Base-by-base conservation (phyloP, 2,888 invertebrate genomes). In the Harpalus rubripes region DNA sequence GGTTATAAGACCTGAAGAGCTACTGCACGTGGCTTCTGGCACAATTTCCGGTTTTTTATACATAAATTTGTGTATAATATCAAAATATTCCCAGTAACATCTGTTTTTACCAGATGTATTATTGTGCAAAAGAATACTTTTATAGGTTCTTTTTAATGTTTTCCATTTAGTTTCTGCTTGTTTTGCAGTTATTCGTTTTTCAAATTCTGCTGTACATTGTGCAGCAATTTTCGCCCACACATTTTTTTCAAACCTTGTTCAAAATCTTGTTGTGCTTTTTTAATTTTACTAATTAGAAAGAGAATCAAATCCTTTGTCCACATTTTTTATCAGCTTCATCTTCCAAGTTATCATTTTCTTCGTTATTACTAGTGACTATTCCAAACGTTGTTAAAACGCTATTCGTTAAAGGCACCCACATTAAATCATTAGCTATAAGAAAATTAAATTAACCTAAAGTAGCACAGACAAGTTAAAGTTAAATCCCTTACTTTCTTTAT, bases 61-160 rank as follows among this genome's bases (percentile, higher is more conserved):
- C 74, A 74, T 74, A 74, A 74, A 74, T 15, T 74, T 15, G 12
- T 74, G 32, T n/a, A 74, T 74, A 15, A 74, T 5, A 74, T 74
- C 41, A 41, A 41, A 74, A 41, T n/a, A 74, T 41, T 74, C 74
- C 74, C 74, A 74, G 15, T 15, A 15, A 1, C 52, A 15, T 8
- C 61, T 3, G 16, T 32, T 12, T 41, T 72, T 72, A 4, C 72
- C 72, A n/a, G 72, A 72, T 72, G 39, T 74, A 8, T 52, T 74
- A 74, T 74, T 74, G 18, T 74, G 74, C 15, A 39, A 10, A 6
- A 74, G 15, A 7, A 41, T 15, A 41, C 7, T 74, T 74, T 74
- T 74, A 16, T 74, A 74, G 6, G 74, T 41, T 41, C 74, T 41
- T 41, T 74, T 74, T 18, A 74, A 74, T 8, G n/a, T 41, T 18